Evolutionary conservation across 2,113 vertebrate species (phyloP), one percentile per base, ranked within the genome.

Genomic region (Collichthys lucidus): DNA sequence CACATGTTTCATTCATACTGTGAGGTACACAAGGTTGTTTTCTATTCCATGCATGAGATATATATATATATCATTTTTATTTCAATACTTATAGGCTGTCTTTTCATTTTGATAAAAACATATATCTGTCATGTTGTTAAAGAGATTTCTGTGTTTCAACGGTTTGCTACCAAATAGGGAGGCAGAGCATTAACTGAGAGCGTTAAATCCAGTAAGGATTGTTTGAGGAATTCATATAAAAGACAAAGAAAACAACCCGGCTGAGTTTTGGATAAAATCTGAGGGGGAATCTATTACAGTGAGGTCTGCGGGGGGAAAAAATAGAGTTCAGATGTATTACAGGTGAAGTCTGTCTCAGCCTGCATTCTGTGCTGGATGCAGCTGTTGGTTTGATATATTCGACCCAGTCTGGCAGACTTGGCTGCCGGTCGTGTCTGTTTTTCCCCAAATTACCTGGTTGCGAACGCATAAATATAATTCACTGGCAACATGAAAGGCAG

Each of bases 401-500:
- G 46, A 80, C 79, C 72, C 77, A 68, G 77, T 79, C 77, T 86
- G 81, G 52, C 57, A 49, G 52, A 15, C 61, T 71, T 20, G 44
- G 71, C 64, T 79, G 62, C 84, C 17, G 66, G 63, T 82, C 77
- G 66, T 62, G 62, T 80, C 73, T 74, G 72, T 65, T 81, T 83
- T 62, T 40, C 35, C 73, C 75, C 61, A 77, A 86, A 88, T 87
- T 88, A 91, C 79, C 74, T 85, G 83, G 49, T 53, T 70, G 80
- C 46, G 74, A 87, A 88, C 80, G 62, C 64, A 71, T 85, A 80
- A 87, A 82, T 67, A 63, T 88, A 86, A 84, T 83, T 86, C 82
- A 83, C 16, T 68, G 71, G 86, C 79, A 80, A 70, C 83, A 80
- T 89, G 70, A 92, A 88, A 92, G 74, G 79, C 63, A 74, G 68